Conservation (phyloP, 2,113 vertebrate species). For the Amazona guildingii region DNA sequence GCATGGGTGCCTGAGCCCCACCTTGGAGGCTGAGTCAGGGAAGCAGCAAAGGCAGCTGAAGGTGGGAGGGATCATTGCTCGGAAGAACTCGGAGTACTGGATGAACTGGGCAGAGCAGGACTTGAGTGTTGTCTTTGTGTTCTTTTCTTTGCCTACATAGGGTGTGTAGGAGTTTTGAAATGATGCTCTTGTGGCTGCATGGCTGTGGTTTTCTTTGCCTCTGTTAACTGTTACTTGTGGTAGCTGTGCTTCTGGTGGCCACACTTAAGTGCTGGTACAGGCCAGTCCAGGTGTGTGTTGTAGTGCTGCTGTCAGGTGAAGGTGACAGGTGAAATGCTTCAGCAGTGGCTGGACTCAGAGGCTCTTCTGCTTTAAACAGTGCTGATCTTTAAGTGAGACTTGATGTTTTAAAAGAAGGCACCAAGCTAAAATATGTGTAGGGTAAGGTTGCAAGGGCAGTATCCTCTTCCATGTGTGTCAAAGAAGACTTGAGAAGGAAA, state of each 20-base stretch:
- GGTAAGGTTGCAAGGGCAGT: background rate
- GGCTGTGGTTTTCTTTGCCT: background rate
- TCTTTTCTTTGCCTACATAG: background rate
- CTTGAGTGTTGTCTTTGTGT: background rate
- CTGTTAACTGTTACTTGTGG: background rate
- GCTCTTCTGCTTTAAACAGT: background rate
- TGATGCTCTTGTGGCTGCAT: background rate
- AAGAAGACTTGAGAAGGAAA: background rate
- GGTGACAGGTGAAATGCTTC: background rate
- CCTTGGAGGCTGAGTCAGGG: background rate
- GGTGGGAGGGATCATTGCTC: background rate
- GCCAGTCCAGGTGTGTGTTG: background rate
- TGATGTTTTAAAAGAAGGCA: background rate
- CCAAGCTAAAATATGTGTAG: background rate
- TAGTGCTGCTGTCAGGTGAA: background rate
- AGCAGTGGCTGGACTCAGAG: background rate
- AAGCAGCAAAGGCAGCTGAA: background rate
- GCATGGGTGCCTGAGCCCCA: background rate
- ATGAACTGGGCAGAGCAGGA: background rate
- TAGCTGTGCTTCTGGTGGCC: fast-evolving
- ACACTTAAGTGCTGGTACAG: background rate
- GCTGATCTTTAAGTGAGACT: background rate
- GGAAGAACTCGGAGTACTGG: background rate
- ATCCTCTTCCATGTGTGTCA: background rate
- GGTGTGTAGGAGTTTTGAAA: background rate